phyloP scores from a whole-genome alignment of 2,888 invertebrate genomes.

The Osmoderma eremita region DNA sequence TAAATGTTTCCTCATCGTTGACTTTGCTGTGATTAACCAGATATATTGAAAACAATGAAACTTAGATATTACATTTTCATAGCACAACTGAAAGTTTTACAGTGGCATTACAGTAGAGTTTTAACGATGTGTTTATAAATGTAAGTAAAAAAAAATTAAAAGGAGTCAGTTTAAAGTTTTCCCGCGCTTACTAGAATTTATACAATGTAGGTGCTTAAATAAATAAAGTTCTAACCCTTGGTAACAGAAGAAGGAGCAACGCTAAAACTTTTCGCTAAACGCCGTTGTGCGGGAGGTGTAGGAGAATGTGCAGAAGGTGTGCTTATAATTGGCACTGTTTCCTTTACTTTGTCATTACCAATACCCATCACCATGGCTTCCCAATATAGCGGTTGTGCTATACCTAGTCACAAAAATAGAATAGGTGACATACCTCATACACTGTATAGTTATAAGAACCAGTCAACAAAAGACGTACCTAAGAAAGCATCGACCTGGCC shows the following conservation, averaged over 20 bases:
- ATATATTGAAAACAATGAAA: no score
- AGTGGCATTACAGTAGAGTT: no score
- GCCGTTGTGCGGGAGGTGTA: conserved; percentile 87
- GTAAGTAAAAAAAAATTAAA: no score
- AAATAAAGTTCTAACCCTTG: conserved; percentile 66
- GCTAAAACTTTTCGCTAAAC: conserved; percentile 92
- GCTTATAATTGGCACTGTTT: conserved; percentile 50
- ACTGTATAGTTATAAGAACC: neutral
- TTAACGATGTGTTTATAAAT: no score
- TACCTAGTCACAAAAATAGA: conserved; percentile 59
- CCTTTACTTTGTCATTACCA: conserved; percentile 62
- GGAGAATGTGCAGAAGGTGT: conserved; percentile 71
- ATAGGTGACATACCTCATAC: conserved; percentile 8
- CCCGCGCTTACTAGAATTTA: conserved; percentile 2
- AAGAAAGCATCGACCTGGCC: conserved; percentile 95
- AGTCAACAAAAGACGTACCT: conserved; percentile 69
- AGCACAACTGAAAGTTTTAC: no score
- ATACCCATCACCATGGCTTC: conserved; percentile 64
- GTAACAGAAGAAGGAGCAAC: conserved; percentile 78
- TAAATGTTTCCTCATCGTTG: no score
- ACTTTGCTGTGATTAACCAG: no score
- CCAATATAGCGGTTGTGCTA: conserved; percentile 65
- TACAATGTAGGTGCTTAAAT: neutral
- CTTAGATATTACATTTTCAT: no score
- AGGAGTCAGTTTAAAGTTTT: neutral